Evolutionary conservation across 2,797 vertebrate genomes (phyloP).

Genomic region (Pristis pectinata): DNA sequence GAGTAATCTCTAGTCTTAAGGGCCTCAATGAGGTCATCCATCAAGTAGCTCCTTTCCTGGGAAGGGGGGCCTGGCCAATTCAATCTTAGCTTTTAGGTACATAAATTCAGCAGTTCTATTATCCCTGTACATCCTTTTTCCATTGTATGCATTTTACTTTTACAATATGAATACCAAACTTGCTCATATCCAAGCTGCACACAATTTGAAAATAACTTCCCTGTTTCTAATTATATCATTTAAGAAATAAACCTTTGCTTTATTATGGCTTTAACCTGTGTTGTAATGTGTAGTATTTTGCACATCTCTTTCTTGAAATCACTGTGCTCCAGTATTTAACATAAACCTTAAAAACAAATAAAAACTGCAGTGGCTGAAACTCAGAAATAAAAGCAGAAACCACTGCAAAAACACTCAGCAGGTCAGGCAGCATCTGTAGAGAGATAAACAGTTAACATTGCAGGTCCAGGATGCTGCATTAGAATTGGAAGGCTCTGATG

Average conservation of each 20-base stretch:
- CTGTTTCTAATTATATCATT: background rate
- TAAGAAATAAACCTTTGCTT: background rate
- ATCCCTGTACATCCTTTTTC: background rate
- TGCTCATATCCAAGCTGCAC: background rate
- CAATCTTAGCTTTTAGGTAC: background rate
- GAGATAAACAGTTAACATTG: no score
- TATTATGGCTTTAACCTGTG: background rate
- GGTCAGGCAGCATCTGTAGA: no score
- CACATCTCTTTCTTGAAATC: no score
- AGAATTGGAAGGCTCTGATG: no score
- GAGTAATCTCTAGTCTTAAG: background rate
- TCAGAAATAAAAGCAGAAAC: no score
- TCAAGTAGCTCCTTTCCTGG: background rate
- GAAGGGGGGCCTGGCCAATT: background rate
- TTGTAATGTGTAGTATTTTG: no score
- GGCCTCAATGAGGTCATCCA: background rate
- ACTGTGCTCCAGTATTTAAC: no score
- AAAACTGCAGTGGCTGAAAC: no score
- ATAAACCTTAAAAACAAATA: no score
- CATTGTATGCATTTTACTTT: background rate
- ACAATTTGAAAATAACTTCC: background rate
- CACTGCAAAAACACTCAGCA: no score
- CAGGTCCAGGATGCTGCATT: no score
- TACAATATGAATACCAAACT: background rate
- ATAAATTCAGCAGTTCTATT: background rate